Evolutionary conservation across 2,113 vertebrate species (phyloP).

Genomic region (Phrynosoma platyrhinos): DNA sequence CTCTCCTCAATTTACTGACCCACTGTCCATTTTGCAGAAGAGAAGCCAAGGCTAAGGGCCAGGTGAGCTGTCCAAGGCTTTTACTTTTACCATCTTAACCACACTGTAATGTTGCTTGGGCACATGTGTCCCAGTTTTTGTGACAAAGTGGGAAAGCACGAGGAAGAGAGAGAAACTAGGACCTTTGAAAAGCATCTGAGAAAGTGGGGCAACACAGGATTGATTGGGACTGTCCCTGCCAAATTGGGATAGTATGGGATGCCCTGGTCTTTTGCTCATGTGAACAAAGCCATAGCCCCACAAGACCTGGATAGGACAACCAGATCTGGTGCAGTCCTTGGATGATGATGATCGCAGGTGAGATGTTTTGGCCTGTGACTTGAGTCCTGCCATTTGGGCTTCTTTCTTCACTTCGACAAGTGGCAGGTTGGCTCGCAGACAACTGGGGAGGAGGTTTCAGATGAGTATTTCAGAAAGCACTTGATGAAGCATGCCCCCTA

Average conservation of each 20-base stretch:
- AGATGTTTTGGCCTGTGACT: neutral
- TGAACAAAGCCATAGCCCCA: too few species aligned
- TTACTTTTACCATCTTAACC: too few species aligned
- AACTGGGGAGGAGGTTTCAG: neutral
- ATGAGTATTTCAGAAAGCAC: slow-evolving; percentile 27
- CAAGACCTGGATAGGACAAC: neutral
- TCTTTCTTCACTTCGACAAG: neutral
- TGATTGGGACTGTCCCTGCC: too few species aligned
- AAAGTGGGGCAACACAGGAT: too few species aligned
- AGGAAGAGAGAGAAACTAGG: too few species aligned
- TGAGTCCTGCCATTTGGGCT: neutral
- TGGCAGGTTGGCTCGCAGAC: neutral
- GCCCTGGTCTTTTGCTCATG: too few species aligned
- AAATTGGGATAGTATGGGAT: too few species aligned
- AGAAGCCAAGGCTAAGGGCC: neutral
- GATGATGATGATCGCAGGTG: neutral
- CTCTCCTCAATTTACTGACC: neutral
- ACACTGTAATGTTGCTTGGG: too few species aligned
- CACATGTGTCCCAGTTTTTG: too few species aligned
- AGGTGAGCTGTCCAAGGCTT: neutral
- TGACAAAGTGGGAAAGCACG: too few species aligned
- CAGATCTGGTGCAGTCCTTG: neutral
- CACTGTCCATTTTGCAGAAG: neutral
- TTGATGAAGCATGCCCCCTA: neutral
- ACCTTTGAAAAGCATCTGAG: too few species aligned